phyloP scores from a whole-genome alignment of 2,113 vertebrate species.

The Heterocephalus glaber region DNA sequence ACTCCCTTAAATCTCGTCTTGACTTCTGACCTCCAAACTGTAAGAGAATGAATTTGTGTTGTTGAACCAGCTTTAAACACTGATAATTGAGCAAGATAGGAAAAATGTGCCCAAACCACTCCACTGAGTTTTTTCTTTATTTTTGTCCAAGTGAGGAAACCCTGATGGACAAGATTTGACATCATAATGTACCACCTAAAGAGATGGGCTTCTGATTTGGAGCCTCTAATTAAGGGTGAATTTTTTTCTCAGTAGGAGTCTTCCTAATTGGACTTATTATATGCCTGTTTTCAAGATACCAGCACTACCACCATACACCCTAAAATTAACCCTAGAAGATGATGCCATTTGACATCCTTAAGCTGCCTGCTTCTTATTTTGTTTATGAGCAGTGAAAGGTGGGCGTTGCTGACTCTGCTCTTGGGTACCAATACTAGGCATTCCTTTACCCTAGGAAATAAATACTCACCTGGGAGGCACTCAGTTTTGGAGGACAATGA shows the following conservation, averaged over 20 bases:
- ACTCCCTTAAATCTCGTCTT: background rate
- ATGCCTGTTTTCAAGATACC: background rate
- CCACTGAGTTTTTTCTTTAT: background rate
- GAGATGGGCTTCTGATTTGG: background rate
- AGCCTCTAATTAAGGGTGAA: background rate
- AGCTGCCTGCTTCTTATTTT: background rate
- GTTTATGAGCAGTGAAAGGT: background rate
- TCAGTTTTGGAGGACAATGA: constrained; percentile 54
- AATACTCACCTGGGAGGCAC: background rate
- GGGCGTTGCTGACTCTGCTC: constrained; percentile 7
- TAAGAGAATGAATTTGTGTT: background rate
- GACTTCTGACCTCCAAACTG: background rate
- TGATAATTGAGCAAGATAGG: background rate
- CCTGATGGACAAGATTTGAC: background rate
- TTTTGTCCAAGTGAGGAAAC: background rate
- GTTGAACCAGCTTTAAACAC: background rate
- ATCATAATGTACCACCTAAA: background rate
- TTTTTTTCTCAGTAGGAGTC: background rate
- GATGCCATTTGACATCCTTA: background rate
- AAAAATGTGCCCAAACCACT: background rate
- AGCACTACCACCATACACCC: background rate
- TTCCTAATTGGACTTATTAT: background rate
- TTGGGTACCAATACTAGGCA: background rate
- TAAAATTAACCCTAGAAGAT: background rate
- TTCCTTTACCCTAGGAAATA: constrained; percentile 44